Percentiles rank a stretch among this genome's conserved stretches.
Evolutionary conservation across 2,888 invertebrate species (phyloP).

Genomic region (Nomada fabriciana): DNA sequence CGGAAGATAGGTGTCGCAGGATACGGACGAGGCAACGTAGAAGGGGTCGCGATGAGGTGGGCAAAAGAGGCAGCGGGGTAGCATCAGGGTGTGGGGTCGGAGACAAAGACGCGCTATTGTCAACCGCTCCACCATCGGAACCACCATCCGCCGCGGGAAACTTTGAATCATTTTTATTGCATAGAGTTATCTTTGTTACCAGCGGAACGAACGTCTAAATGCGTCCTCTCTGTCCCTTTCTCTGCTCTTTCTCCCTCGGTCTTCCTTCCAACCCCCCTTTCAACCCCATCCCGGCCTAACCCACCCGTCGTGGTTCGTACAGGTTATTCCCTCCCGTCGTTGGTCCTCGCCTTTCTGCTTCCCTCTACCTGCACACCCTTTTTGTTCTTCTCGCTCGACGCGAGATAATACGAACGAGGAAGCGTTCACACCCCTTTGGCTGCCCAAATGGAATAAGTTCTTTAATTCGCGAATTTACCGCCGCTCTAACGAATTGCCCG

Average conservation of each 20-base stretch:
- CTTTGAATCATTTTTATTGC: conserved; percentile 85
- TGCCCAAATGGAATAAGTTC: conserved; percentile 85
- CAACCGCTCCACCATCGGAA: conserved; percentile 84
- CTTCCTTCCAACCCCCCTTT: conserved; percentile 57
- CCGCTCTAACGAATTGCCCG: conserved; percentile 72
- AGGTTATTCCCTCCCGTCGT: conserved; percentile 72
- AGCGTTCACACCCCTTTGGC: conserved; percentile 84
- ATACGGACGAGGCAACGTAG: conserved; percentile 77
- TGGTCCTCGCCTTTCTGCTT: conserved; percentile 72
- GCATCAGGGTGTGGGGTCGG: conserved; percentile 73
- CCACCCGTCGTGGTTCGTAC: conserved; percentile 72
- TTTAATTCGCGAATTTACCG: conserved; percentile 84
- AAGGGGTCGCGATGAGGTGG: conserved; percentile 67
- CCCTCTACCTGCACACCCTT: conserved; percentile 72
- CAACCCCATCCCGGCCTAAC: conserved; percentile 31
- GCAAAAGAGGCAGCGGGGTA: conserved; percentile 72
- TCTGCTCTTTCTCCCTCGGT: conserved; percentile 66
- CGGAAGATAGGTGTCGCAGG: conserved; percentile 85
- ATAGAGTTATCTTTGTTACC: conserved; percentile 85
- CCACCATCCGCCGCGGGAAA: conserved; percentile 84
- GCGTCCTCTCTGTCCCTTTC: conserved; percentile 78
- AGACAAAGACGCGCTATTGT: conserved; percentile 85
- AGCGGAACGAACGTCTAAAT: conserved; percentile 84
- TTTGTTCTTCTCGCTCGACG: conserved; percentile 65
- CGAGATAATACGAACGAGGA: conserved; percentile 83